Base-by-base conservation (phyloP, 2,797 vertebrate species). In the Microctenopoma stevenorrisi region DNA sequence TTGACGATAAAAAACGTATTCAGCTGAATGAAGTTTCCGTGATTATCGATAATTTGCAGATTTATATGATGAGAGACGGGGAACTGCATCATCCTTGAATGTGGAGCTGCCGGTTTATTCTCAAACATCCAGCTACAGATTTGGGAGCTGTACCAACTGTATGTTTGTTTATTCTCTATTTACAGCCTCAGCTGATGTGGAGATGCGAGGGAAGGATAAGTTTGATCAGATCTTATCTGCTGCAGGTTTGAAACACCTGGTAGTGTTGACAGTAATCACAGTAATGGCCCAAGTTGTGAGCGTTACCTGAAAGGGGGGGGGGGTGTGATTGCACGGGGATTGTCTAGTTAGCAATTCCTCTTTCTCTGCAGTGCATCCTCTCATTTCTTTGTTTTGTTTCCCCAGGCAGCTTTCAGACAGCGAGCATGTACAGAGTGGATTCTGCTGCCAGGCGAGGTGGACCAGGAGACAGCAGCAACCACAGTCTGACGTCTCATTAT, bases 151-250 rank as follows among this genome's bases (percentile, higher is more conserved):
- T 8, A 42, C n/a, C 10, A 4, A 49, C 35, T 71, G 30, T 7
- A 15, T 28, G 33, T 68, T 79, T 67, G 30, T 44, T 68, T 64
- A 43, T 26, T 46, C 1, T 71, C 18, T 16, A 44, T 84, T 74
- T 66, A 50, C 61, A 61, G 30, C 10, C 48, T 79, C 57, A 47
- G 59, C 42, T 73, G 42, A 68, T 43, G 55, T 46, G 15, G 51
- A 43, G 59, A 64, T 13, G 0, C 7, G 0, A 1, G 52, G 25
- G 18, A 57, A 51, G 64, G 26, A n/a, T 44, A 40, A 51, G 26
- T 63, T 58, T 73, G 58, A 76, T 82, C 65, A 72, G 48, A 70
- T 61, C 48, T 49, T 54, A 84, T 85, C 43, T 74, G 51, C 51
- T 69, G 30, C 7, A 13, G 56, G 42, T 60, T 62, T 71, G 37